phyloP scores from a whole-genome alignment of 1,140 invertebrate genomes.

The Conus ventricosus region DNA sequence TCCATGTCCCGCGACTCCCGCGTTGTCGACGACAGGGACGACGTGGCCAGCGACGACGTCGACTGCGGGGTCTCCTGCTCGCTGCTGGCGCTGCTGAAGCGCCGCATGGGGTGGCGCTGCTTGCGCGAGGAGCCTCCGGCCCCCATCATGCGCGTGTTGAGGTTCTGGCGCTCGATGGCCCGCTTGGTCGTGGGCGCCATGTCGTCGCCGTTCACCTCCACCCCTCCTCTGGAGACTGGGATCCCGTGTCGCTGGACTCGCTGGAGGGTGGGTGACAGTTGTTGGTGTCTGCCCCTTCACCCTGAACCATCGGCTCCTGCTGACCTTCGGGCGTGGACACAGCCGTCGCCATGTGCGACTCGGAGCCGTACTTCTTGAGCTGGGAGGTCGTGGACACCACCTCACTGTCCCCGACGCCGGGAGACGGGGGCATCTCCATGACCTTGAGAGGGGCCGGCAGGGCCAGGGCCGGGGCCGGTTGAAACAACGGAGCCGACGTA shows the following conservation, averaged over 20 bases:
- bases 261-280: conserved; percentile 29
- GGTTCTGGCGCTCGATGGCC: conserved; percentile 57
- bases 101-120: conserved; percentile 68
- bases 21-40: conserved; percentile 50
- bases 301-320: conserved; percentile 1
- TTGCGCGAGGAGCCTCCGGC: conserved; percentile 55
- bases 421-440: conserved; percentile 38
- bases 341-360: conserved; percentile 48
- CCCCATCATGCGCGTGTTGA: conserved; percentile 65
- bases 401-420: conserved; percentile 40
- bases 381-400: conserved; percentile 55
- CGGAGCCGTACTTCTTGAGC: conserved; percentile 53
- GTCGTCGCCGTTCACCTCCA: conserved; percentile 42
- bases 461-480: conserved; percentile 35
- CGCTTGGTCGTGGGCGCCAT: conserved; percentile 10
- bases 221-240: conserved; percentile 41
- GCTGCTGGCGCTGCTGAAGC: conserved; percentile 60
- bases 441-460: conserved; percentile 38
- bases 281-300: conserved; percentile 15
- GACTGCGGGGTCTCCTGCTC: conserved; percentile 55
- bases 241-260: conserved; percentile 47
- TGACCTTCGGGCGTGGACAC: conserved; percentile 50
- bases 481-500: conserved; percentile 20
- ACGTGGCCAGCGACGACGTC: conserved; percentile 41
- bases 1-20: conserved; percentile 41